Conservation (phyloP, 1,140 invertebrate genomes). For the Trissolcus basalis region DNA sequence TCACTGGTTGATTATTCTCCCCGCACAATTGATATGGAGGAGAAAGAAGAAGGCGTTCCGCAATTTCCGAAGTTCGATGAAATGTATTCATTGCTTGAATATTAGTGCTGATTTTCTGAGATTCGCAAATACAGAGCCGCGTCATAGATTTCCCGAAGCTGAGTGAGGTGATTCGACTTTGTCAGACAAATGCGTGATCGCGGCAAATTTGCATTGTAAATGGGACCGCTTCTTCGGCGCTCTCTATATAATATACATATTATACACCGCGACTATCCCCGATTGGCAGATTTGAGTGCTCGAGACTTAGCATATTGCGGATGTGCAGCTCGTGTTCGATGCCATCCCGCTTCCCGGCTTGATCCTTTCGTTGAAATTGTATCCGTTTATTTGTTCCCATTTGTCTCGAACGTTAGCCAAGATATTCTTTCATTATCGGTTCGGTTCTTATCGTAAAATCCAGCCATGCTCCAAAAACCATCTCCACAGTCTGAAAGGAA, state of each 20-base stretch:
- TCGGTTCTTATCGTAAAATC: too few species aligned
- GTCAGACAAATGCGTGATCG: slow-evolving; percentile 46
- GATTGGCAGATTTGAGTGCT: slow-evolving; percentile 51
- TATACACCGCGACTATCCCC: slow-evolving; percentile 34
- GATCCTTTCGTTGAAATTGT: slow-evolving; percentile 32
- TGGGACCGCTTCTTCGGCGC: slow-evolving; percentile 48
- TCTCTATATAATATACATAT: slow-evolving; percentile 51
- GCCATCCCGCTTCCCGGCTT: slow-evolving; percentile 44
- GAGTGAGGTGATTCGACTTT: slow-evolving; percentile 34
- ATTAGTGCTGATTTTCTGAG: slow-evolving; percentile 32
- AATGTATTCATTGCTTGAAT: slow-evolving; percentile 28
- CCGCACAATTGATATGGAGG: too few species aligned
- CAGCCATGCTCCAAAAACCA: too few species aligned
- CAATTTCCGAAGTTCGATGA: slow-evolving; percentile 1
- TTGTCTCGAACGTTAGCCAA: slow-evolving; percentile 20
- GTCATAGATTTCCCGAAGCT: slow-evolving; percentile 30
- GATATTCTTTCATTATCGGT: background rate
- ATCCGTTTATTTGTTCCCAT: slow-evolving; percentile 25
- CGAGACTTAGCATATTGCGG: slow-evolving; percentile 56
- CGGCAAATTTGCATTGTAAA: slow-evolving; percentile 60
- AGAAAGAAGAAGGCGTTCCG: background rate
- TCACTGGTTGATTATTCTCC: too few species aligned
- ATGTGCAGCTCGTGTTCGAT: slow-evolving; percentile 48
- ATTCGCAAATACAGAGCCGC: slow-evolving; percentile 31
- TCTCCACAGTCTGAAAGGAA: background rate